These are phyloP conservation scores for Cataglyphis livida DNA, from an alignment of 2,888 invertebrate genomes.

Conservation along the genomic window DNA sequence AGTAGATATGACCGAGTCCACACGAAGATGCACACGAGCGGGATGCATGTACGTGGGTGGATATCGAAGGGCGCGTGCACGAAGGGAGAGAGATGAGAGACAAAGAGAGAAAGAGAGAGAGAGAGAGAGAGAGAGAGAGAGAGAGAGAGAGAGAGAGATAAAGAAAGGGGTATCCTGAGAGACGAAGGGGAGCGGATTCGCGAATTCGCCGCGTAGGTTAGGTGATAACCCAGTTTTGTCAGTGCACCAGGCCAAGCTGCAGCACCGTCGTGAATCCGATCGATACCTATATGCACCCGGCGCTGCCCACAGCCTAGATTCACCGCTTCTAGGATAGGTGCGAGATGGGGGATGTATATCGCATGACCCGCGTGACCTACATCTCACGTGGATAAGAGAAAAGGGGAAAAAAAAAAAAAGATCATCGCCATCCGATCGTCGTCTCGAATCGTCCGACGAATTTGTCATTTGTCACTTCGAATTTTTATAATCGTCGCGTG, in stretches of 20 bases:
- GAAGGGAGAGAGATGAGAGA: neutral
- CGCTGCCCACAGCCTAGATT: slow-evolving; percentile 77
- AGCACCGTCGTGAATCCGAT: slow-evolving; percentile 75
- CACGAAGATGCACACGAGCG: slow-evolving; percentile 1
- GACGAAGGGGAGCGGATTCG: slow-evolving; percentile 49
- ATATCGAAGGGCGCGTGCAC: slow-evolving; percentile 7
- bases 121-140: neutral
- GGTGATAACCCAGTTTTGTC: slow-evolving; percentile 82
- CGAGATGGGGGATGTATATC: slow-evolving; percentile 61
- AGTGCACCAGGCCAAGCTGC: slow-evolving; percentile 80
- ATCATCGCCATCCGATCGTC: slow-evolving; percentile 6
- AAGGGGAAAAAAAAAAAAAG: neutral
- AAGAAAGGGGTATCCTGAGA: neutral
- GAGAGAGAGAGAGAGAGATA: neutral
- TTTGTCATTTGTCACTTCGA: too few relatives aligned
- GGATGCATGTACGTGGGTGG: neutral
- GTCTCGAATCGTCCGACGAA: neutral
- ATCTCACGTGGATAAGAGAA: slow-evolving; percentile 34
- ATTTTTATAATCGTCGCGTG: too few relatives aligned
- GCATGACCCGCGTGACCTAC: slow-evolving; percentile 72
- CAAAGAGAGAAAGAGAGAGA: neutral
- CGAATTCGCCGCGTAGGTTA: slow-evolving; percentile 70
- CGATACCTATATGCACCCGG: slow-evolving; percentile 72
- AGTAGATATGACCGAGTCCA: neutral
- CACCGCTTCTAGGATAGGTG: slow-evolving; percentile 75